Evolutionary conservation across 1,140 invertebrate species (phyloP), one percentile per base, ranked within the genome.

Genomic region (Elymnias hypermnestra): DNA sequence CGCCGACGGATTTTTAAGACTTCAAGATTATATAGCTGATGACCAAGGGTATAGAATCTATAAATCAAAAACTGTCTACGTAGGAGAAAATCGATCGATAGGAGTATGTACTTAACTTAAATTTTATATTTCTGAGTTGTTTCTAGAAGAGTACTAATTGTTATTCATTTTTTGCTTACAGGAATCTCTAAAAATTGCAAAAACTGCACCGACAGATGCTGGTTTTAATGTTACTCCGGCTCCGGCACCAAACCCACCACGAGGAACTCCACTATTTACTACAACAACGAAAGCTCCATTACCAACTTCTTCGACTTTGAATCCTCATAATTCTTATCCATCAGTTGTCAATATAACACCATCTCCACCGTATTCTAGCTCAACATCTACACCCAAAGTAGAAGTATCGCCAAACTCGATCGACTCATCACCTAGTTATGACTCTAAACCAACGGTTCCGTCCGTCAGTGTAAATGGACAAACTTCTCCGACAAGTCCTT

Each of bases 11-110:
- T 93, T 89, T 63, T 83, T 96, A 23, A 87, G 94, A 2, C 90
- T 95, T 19, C 92, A 94, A 71, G 95, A 96, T 63, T 97, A 96
- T 71, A 92, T 96, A 42, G 94, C 95, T 8, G 94, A 96, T 72
- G 87, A 89, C 53, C 87, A 91, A 55, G 94, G 94, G 26, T 95
- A 93, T 66, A 88, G 93, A 53, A 94, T 95, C 64, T 86, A 94
- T 13, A 93, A 92, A 67, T 93, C 93, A 0, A 94, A 94, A 69
- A 94, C 92, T 59, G 87, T 94, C 3, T 94, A 86, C 58, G 93
- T 95, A 18, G 94, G 93, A 13, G 88, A 89, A 39, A 89, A 92
- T 52, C 83, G 89, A 40, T 89, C 91, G 7, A 91, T 94, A 28
- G 62, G 67, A 22, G 82, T 85, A 72, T 26, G 73, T 76, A 53